Evolutionary conservation across 2,888 invertebrate genomes (phyloP).

Genomic region (Megamerina dolium): DNA sequence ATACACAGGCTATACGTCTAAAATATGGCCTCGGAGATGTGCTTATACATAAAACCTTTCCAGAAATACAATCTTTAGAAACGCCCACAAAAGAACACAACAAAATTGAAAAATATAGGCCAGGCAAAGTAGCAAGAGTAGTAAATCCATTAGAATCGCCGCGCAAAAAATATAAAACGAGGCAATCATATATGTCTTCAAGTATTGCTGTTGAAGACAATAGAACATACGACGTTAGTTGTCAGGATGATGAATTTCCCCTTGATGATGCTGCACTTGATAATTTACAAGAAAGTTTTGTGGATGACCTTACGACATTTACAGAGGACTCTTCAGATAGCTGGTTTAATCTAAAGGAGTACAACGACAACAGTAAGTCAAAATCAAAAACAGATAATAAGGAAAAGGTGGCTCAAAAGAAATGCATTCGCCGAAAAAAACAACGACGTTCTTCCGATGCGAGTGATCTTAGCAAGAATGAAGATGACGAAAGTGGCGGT

Average conservation of each 20-base stretch:
- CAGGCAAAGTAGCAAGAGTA: slow-evolving; percentile 1
- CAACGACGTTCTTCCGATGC: too few relatives aligned
- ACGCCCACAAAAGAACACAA: slow-evolving; percentile 23
- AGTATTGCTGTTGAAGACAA: neutral
- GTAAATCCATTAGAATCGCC: neutral
- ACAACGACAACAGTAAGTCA: too few relatives aligned
- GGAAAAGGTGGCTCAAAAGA: too few relatives aligned
- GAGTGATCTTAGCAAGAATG: neutral
- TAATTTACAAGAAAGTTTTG: too few relatives aligned
- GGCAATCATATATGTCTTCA: neutral
- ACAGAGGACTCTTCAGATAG: too few relatives aligned
- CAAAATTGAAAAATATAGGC: neutral
- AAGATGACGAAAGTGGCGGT: too few relatives aligned
- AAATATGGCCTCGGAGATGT: slow-evolving; percentile 27
- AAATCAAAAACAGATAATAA: too few relatives aligned
- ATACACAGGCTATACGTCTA: slow-evolving; percentile 15
- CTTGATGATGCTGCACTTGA: too few relatives aligned
- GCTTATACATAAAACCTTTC: slow-evolving; percentile 8
- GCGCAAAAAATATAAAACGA: neutral
- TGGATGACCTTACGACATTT: too few relatives aligned
- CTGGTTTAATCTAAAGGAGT: too few relatives aligned
- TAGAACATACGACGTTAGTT: too few relatives aligned
- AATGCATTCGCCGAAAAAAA: neutral
- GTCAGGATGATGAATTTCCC: too few relatives aligned
- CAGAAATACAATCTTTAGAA: slow-evolving; percentile 28